Percentiles rank a stretch among this genome's conserved stretches.
These are phyloP conservation scores for Phalacrocorax brasilianus DNA, from an alignment of 2,113 vertebrate species.

Conservation along the genomic window DNA sequence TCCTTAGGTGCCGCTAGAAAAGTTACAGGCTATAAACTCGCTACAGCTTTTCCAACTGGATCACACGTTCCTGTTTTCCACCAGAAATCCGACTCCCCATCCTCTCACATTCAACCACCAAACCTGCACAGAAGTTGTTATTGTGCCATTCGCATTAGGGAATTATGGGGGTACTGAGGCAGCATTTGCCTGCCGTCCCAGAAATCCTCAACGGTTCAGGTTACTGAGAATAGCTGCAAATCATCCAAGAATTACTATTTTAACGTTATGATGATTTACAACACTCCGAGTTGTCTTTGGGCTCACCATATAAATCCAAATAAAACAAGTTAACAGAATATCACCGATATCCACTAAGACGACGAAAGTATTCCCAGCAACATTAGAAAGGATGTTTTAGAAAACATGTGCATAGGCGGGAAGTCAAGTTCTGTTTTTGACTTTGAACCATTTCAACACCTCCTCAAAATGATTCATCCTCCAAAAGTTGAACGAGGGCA, in stretches of 20 bases:
- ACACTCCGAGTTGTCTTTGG: background rate
- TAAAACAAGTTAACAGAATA: background rate
- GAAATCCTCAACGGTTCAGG: background rate
- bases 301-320: background rate
- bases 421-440: constrained; percentile 10
- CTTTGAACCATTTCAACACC: constrained; percentile 21
- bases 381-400: background rate
- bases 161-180: background rate
- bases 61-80: background rate
- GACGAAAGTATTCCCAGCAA: background rate
- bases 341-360: background rate
- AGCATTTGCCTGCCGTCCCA: background rate
- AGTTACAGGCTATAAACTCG: background rate
- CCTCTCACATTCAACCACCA: background rate
- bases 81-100: background rate
- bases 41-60: background rate
- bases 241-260: background rate
- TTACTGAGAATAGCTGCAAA: background rate
- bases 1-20: background rate
- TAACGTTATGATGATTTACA: fast-evolving
- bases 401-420: background rate
- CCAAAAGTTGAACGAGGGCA: background rate
- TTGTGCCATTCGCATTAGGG: background rate
- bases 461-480: constrained; percentile 40
- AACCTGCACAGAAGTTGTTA: background rate